A percentile compares a stretch with the other conserved stretches of the same genome.
Evolutionary conservation across 2,888 invertebrate species (phyloP).

Genomic region (Spisula solida): DNA sequence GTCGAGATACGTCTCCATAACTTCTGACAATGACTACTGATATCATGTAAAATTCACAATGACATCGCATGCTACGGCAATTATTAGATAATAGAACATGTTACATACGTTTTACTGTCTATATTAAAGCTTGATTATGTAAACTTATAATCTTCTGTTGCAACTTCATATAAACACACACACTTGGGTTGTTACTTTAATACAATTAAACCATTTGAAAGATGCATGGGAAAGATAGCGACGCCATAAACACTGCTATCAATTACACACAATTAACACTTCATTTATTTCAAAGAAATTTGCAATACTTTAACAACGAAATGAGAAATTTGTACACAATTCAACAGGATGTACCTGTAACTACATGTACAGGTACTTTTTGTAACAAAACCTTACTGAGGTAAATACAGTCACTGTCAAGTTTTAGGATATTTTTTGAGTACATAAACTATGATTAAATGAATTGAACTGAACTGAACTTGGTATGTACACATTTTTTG

Average conservation of each 20-base stretch:
- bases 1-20: no score
- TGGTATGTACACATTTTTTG: no score
- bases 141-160: background rate
- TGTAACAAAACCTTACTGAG: no score
- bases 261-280: conserved; percentile 15
- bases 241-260: background rate
- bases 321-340: background rate
- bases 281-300: conserved; percentile 4
- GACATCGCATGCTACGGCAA: background rate
- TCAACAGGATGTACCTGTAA: background rate
- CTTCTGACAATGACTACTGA: no score
- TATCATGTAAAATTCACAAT: no score
- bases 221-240: background rate
- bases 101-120: background rate
- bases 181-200: background rate
- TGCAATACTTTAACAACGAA: background rate
- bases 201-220: background rate
- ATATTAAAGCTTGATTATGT: background rate
- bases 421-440: no score
- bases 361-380: no score
- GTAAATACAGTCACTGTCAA: no score
- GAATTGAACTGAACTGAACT: no score
- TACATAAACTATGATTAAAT: no score
- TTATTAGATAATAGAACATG: background rate
- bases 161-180: conserved; percentile 10